These are phyloP conservation scores for Harmothoe impar DNA, from an alignment of 2,888 invertebrate genomes.

Conservation along the genomic window DNA sequence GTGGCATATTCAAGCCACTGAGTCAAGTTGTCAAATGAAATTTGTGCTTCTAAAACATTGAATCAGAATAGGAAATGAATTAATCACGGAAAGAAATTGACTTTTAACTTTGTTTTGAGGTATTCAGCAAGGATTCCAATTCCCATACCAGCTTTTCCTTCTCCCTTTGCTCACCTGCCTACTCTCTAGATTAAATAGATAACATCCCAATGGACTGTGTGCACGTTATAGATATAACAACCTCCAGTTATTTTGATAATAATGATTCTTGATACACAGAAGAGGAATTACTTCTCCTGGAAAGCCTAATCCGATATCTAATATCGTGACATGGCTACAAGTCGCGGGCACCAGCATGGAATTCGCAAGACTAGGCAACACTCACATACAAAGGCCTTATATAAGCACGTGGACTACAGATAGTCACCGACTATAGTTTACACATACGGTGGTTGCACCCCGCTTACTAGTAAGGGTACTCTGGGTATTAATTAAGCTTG, in stretches of 20 bases:
- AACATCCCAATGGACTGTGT: not conserved
- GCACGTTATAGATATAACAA: not conserved
- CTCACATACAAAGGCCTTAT: constrained; percentile 30
- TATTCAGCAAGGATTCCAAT: not conserved
- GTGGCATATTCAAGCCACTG: too few relatives aligned
- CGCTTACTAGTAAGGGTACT: not conserved
- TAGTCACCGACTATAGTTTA: not conserved
- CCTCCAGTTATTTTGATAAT: not conserved
- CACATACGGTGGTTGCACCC: not conserved
- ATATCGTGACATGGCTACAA: not conserved
- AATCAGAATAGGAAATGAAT: too few relatives aligned
- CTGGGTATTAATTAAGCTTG: not conserved
- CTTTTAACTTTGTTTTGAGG: not conserved
- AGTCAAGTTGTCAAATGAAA: too few relatives aligned
- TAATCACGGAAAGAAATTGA: too few relatives aligned
- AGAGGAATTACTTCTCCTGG: not conserved
- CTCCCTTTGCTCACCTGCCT: too few relatives aligned
- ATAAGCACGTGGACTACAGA: constrained; percentile 45
- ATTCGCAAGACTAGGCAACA: constrained; percentile 62
- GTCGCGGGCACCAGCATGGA: constrained; percentile 37
- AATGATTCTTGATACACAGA: not conserved
- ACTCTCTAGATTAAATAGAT: not conserved
- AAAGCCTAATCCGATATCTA: constrained; percentile 3
- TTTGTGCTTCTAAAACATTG: too few relatives aligned
- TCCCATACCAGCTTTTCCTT: not conserved